Evolutionary conservation across 2,113 vertebrate species (phyloP).

Genomic region (crab-eating macaque (Macaca fascicularis)): T2T-MFA8v1.1 NC_088395.1:154085001-154085500

Average conservation of each 20-base stretch:
- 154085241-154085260: neutral
- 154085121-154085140: neutral
- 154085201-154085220: neutral
- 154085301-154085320: neutral
- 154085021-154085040: neutral
- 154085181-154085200: neutral
- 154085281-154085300: neutral
- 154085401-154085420: neutral
- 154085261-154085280: neutral
- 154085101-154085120: neutral
- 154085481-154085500: neutral
- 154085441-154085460: neutral
- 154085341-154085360: constrained; percentile 15
- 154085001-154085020: neutral
- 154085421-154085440: neutral
- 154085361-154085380: neutral
- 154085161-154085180: neutral
- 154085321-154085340: neutral
- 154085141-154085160: neutral
- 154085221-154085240: neutral
- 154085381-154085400: neutral
- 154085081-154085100: neutral
- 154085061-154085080: neutral
- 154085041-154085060: neutral
- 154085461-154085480: neutral